Evolutionary conservation across 2,113 vertebrate species (phyloP), one percentile per base, ranked within the genome.

Genomic region (Ptychochromis oligacanthus): DNA sequence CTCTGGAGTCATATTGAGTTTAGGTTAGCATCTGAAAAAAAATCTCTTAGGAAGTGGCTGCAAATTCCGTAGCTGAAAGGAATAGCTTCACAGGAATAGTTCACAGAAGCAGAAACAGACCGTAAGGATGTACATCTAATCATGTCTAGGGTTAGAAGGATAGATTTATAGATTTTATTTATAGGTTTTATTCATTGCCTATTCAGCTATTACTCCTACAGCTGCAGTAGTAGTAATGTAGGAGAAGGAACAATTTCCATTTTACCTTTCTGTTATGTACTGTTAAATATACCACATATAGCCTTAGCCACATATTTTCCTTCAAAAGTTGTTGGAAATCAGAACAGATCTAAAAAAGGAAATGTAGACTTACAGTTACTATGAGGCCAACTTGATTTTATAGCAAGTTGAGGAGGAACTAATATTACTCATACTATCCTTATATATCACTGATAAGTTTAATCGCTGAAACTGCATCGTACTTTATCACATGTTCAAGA

Each of bases 181-280:
- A 18, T 0, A n/a, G 34, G 34, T 64, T 28, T 55, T 62, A 61
- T 76, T 67, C 67, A 1, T 31, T 65, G 7, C 28, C 38, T 26
- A 7, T 17, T 54, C n/a, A 24, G 62, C 40, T 62, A 20, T 57
- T 34, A 46, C 58, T 83, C 6, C 28, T n/a, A 36, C 56, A 36
- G 49, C 20, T 0, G 4, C 28, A 52, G 43, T 31, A 0, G 0
- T 6, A 18, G 17, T 67, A 31, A 31, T n/a, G 26, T 52, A 52
- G 17, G 49, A 18, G 17, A 15, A 52, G 6, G 14, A 49, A 17
- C 46, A 17, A 28, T 31, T 52, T 28, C 65, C 20, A 17, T 72
- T 31, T 5, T 72, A 31, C 65, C 17, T 28, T 31, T 52, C 17
- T 72, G 17, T 52, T 14, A 7, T 18, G 6, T 18, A n/a, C n/a